A percentile compares a stretch with the other conserved stretches of the same genome.
These are phyloP conservation scores for Cheilosia grossa DNA, from an alignment of 2,888 invertebrate genomes.

Conservation along the genomic window DNA sequence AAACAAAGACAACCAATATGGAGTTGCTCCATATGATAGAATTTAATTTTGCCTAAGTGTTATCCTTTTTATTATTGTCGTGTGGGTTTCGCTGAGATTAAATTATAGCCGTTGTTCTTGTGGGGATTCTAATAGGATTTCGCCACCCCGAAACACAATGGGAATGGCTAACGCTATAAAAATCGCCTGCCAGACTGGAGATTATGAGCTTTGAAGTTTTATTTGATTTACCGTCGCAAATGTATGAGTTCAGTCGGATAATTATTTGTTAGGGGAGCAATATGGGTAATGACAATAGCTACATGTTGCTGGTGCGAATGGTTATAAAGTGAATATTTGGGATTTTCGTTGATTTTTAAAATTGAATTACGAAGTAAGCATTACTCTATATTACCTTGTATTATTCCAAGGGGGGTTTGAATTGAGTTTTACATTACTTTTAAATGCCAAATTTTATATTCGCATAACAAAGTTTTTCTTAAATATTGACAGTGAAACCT, in stretches of 20 bases:
- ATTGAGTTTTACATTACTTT: too few relatives aligned
- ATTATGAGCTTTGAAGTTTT: conserved; percentile 39
- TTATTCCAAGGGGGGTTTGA: too few relatives aligned
- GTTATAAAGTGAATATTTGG: too few relatives aligned
- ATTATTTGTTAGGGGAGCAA: background rate
- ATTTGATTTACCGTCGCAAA: conserved; percentile 38
- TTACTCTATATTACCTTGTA: too few relatives aligned
- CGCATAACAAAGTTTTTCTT: too few relatives aligned
- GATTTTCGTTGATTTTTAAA: too few relatives aligned
- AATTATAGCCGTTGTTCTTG: conserved; percentile 23
- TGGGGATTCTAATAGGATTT: conserved; percentile 30
- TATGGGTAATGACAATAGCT: background rate
- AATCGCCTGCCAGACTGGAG: conserved; percentile 35
- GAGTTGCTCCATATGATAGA: conserved; percentile 22
- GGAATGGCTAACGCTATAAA: conserved; percentile 36
- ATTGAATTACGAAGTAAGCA: too few relatives aligned
- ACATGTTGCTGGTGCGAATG: too few relatives aligned
- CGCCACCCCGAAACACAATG: background rate
- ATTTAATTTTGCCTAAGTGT: conserved; percentile 65
- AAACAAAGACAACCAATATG: conserved; percentile 33
- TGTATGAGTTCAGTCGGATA: background rate
- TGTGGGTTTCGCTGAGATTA: conserved; percentile 54
- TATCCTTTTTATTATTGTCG: conserved; percentile 59
- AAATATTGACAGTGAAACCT: too few relatives aligned
- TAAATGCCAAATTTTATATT: too few relatives aligned